Evolutionary conservation across 1,140 invertebrate genomes (phyloP).

Genomic region (Lucilia cuprina): DNA sequence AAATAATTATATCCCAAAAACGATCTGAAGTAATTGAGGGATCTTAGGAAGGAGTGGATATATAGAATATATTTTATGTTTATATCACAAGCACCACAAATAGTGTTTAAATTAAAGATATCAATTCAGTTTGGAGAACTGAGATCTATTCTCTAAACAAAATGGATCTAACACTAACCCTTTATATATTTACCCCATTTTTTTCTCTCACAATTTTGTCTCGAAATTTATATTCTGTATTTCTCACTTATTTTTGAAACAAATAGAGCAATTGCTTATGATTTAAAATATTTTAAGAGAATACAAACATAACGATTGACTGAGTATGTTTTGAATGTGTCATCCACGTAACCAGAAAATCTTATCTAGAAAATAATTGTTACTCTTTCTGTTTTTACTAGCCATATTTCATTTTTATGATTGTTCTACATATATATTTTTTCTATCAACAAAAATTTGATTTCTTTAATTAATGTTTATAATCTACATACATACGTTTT

Average conservation of each 20-base stretch:
- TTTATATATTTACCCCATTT: background rate
- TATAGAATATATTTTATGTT: no score
- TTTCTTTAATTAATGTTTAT: background rate
- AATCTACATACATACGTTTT: background rate
- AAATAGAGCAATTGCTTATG: no score
- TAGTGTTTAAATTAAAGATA: no score
- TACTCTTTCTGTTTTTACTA: background rate
- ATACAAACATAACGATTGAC: no score
- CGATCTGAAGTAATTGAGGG: background rate
- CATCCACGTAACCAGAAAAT: conserved; percentile 25
- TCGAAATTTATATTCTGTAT: no score
- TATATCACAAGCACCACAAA: no score
- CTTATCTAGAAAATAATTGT: background rate
- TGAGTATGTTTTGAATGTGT: background rate
- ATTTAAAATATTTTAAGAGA: no score
- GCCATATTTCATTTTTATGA: background rate
- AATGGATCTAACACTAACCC: no score
- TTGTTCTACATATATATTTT: background rate
- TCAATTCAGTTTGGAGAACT: no score
- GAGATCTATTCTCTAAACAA: no score
- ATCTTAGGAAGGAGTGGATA: background rate
- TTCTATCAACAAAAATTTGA: background rate
- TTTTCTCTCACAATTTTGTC: background rate
- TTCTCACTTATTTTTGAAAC: no score
- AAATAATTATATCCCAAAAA: background rate